These are phyloP conservation scores for Vipera latastei DNA, from an alignment of 2,797 vertebrate species.

Conservation along the genomic window DNA sequence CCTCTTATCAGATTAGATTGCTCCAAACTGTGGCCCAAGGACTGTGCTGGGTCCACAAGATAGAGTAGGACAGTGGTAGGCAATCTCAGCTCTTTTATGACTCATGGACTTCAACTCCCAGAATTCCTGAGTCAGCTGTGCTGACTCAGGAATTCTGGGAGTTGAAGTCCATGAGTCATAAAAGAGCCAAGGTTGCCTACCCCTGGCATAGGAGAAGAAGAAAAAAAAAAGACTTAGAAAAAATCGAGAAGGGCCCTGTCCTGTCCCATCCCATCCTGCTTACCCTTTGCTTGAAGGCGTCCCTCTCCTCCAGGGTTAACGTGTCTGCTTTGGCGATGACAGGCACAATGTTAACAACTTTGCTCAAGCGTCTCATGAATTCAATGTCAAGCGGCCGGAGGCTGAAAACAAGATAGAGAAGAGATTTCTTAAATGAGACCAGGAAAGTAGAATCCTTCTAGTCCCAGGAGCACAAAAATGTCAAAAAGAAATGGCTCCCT, in stretches of 20 bases:
- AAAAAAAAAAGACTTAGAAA: rapidly evolving
- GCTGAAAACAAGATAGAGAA: constrained; percentile 62
- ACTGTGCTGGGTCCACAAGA: constrained; percentile 40
- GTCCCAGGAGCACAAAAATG: not conserved
- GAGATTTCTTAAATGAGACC: not conserved
- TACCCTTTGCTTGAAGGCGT: constrained; percentile 92
- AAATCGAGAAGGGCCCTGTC: not conserved
- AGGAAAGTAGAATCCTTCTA: not conserved
- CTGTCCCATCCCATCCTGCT: constrained; percentile 34
- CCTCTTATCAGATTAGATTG: constrained; percentile 44
- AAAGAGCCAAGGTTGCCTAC: no score
- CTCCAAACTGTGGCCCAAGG: constrained; percentile 39
- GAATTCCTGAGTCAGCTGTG: no score
- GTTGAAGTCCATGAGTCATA: no score
- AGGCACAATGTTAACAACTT: constrained; percentile 96
- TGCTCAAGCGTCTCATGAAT: constrained; percentile 96
- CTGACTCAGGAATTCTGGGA: no score
- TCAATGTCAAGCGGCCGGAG: constrained; percentile 92
- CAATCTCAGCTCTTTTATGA: no score
- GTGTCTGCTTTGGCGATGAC: constrained; percentile 97
- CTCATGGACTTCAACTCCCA: no score
- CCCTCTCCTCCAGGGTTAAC: constrained; percentile 92
- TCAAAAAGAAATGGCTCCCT: not conserved
- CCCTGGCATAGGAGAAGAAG: not conserved
- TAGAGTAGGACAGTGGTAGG: rapidly evolving